phyloP scores from a whole-genome alignment of 2,113 vertebrate species.

The Trichechus manatus region DNA sequence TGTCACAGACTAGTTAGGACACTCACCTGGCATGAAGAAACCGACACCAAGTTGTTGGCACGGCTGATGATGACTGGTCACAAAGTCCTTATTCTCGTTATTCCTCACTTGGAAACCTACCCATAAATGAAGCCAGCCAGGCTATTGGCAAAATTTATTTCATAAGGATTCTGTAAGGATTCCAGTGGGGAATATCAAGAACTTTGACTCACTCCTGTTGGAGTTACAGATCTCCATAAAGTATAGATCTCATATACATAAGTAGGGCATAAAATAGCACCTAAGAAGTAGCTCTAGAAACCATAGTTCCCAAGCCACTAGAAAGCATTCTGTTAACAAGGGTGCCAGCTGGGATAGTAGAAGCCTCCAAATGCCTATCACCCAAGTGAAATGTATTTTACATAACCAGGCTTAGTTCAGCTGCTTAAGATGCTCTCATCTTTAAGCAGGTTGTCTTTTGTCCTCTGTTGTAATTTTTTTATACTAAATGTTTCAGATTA shows the following conservation, averaged over 20 bases:
- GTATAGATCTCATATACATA: background rate
- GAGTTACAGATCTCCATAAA: background rate
- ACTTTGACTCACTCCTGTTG: background rate
- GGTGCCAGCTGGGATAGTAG: background rate
- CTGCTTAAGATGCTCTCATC: slow-evolving; percentile 11
- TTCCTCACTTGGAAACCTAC: slow-evolving; percentile 6
- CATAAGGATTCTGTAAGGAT: background rate
- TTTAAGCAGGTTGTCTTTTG: background rate
- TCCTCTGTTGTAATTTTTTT: slow-evolving; percentile 33
- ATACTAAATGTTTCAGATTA: slow-evolving; percentile 56
- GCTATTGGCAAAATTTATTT: background rate
- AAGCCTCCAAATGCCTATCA: background rate
- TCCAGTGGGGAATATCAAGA: background rate
- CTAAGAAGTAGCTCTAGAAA: background rate
- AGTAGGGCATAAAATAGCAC: background rate
- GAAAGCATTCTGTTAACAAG: background rate
- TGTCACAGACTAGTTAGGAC: background rate
- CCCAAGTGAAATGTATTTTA: slow-evolving; percentile 29
- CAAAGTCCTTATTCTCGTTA: background rate
- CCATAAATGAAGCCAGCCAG: background rate
- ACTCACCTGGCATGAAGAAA: background rate
- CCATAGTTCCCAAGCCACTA: background rate
- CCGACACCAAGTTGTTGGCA: background rate
- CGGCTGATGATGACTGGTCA: background rate
- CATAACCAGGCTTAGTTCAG: background rate